Percentiles rank a stretch among this genome's conserved stretches.
These are phyloP conservation scores for Neocrepidodera transversa DNA, from an alignment of 2,888 invertebrate species.

Conservation along the genomic window DNA sequence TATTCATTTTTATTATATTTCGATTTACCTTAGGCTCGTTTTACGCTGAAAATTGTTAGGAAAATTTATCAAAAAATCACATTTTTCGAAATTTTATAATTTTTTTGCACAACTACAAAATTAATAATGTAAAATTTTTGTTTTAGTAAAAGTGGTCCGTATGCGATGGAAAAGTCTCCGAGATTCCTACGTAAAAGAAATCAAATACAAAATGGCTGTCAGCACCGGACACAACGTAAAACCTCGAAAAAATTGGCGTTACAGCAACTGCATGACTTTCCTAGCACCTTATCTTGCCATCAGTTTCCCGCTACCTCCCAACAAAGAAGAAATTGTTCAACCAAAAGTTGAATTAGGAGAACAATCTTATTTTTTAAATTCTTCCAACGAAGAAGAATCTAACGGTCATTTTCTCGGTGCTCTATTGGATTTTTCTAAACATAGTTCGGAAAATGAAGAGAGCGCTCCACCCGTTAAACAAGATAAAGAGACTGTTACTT, in stretches of 20 bases:
- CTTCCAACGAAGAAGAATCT: background rate
- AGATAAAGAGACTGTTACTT: background rate
- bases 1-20: too few species aligned
- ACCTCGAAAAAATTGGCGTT: slow-evolving; percentile 37
- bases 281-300: slow-evolving; percentile 35
- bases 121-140: too few species aligned
- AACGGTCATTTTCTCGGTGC: slow-evolving; percentile 32
- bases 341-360: slow-evolving; percentile 13
- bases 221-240: slow-evolving; percentile 29
- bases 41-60: too few species aligned
- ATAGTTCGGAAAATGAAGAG: background rate
- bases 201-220: slow-evolving; percentile 34
- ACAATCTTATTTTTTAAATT: slow-evolving; percentile 9
- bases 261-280: slow-evolving; percentile 37
- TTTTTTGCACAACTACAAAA: too few species aligned
- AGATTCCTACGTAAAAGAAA: slow-evolving; percentile 41
- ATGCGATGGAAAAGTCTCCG: slow-evolving; percentile 42
- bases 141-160: slow-evolving; percentile 36
- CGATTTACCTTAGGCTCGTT: too few species aligned
- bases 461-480: background rate
- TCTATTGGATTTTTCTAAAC: slow-evolving; percentile 26
- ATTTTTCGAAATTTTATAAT: too few species aligned
- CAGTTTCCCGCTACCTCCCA: slow-evolving; percentile 26
- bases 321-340: slow-evolving; percentile 22
- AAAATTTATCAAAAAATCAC: too few species aligned